phyloP scores from a whole-genome alignment of 2,113 vertebrate species.

The Delphinus delphis region DNA sequence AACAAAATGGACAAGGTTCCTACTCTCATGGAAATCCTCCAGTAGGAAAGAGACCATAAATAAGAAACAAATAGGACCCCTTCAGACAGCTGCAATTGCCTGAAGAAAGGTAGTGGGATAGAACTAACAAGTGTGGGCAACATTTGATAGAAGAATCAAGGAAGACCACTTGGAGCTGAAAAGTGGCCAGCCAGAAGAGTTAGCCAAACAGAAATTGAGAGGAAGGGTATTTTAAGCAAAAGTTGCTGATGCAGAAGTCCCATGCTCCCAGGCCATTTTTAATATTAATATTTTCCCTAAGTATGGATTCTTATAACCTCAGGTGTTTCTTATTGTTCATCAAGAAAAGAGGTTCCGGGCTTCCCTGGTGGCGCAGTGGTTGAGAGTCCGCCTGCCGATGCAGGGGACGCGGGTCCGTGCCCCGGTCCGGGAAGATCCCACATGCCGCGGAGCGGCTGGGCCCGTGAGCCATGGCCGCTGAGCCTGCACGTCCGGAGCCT shows the following conservation, averaged over 20 bases:
- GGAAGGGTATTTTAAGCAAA: background rate
- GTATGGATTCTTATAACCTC: background rate
- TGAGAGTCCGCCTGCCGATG: no score
- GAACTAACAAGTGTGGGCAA: background rate
- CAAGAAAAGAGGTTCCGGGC: background rate
- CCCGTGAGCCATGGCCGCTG: no score
- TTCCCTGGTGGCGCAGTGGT: no score
- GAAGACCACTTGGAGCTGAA: background rate
- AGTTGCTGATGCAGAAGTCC: background rate
- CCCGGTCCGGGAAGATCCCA: no score
- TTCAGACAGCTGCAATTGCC: background rate
- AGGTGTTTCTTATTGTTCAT: background rate
- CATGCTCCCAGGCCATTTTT: background rate
- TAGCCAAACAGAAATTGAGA: background rate
- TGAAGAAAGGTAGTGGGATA: background rate
- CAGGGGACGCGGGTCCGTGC: no score
- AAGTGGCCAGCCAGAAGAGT: background rate
- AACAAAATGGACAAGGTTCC: background rate
- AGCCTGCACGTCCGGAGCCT: no score
- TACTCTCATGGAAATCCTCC: background rate
- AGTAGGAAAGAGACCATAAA: background rate
- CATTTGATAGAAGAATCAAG: background rate
- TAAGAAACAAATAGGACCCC: background rate
- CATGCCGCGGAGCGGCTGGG: no score
- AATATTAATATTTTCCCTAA: background rate